phyloP scores from a whole-genome alignment of 2,113 vertebrate genomes.

The Butorides virescens region DNA sequence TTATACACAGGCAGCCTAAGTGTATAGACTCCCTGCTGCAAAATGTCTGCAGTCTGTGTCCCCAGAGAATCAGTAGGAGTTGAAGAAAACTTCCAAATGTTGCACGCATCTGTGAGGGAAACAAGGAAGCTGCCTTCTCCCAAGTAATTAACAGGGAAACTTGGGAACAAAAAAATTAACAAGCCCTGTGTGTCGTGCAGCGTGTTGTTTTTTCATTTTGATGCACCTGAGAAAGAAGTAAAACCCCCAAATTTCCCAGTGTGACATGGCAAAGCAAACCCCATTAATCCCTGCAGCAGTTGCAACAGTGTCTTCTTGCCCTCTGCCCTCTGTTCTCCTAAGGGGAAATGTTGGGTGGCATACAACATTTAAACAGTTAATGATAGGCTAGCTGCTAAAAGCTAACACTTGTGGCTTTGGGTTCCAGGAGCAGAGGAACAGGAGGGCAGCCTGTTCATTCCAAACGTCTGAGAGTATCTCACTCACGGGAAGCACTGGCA shows the following conservation, averaged over 20 bases:
- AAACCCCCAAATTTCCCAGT: background rate
- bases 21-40: background rate
- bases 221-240: background rate
- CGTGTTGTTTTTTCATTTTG: background rate
- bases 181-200: background rate
- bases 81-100: background rate
- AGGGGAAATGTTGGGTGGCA: background rate
- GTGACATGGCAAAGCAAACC: background rate
- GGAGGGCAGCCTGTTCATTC: conserved; percentile 1
- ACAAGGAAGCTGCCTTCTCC: background rate
- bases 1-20: background rate
- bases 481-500: background rate
- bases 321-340: background rate
- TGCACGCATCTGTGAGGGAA: background rate
- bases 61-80: background rate
- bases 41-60: background rate
- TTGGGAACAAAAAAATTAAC: background rate
- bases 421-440: background rate
- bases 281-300: background rate
- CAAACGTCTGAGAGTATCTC: conserved; percentile 33
- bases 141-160: background rate
- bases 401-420: background rate
- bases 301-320: background rate
- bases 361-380: conserved; percentile 2
- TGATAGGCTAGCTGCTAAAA: background rate